These are phyloP conservation scores for Aphelocoma californica DNA, from an alignment of 2,797 vertebrate genomes.

Conservation along the genomic window DNA sequence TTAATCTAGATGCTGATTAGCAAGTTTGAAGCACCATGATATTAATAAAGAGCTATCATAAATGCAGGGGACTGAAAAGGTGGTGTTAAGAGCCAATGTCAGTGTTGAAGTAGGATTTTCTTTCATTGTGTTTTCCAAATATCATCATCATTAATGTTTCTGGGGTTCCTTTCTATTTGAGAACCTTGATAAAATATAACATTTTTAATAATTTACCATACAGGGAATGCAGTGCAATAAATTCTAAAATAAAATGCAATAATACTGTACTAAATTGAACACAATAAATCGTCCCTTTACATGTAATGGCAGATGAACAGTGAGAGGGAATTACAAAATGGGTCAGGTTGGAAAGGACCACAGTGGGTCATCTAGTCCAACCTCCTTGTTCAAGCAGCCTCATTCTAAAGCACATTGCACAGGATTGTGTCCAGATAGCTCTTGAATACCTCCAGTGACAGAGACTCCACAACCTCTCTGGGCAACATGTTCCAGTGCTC, in stretches of 20 bases:
- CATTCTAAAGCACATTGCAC: neutral
- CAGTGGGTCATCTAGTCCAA: neutral
- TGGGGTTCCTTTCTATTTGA: neutral
- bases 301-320: neutral
- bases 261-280: neutral
- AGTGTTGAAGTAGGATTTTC: neutral
- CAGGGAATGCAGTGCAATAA: neutral
- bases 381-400: neutral
- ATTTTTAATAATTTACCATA: neutral
- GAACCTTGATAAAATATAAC: neutral
- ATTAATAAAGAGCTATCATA: neutral
- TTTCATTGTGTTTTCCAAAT: neutral
- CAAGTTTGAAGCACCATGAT: neutral
- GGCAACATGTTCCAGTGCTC: neutral
- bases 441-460: neutral
- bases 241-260: neutral
- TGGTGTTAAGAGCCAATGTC: neutral
- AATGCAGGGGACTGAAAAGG: neutral
- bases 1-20: neutral
- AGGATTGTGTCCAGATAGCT: neutral
- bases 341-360: neutral
- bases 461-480: neutral
- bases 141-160: neutral
- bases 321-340: neutral
- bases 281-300: neutral